These are phyloP conservation scores for Pangasius larnaudii DNA, from an alignment of 2,797 vertebrate species.

Conservation along the genomic window DNA sequence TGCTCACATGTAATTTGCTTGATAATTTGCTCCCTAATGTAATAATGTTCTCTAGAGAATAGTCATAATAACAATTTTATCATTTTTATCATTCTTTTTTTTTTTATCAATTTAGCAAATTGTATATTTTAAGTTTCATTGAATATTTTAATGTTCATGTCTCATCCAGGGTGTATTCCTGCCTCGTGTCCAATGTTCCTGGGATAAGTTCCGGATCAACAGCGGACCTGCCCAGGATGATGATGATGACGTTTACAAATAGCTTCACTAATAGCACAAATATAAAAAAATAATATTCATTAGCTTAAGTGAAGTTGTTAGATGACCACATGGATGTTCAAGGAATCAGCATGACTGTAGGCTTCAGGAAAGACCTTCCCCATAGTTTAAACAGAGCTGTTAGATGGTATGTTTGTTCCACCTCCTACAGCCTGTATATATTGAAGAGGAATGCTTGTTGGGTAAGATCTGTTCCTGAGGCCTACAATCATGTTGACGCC, in stretches of 20 bases:
- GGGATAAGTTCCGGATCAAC: neutral
- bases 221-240: neutral
- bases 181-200: neutral
- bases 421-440: neutral
- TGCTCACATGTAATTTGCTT: neutral
- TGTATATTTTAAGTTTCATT: neutral
- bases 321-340: neutral
- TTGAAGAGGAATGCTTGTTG: neutral
- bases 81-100: too few relatives aligned
- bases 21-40: neutral
- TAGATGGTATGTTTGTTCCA: neutral
- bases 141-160: neutral
- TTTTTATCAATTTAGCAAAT: neutral
- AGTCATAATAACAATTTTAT: neutral
- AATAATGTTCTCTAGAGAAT: neutral
- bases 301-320: neutral
- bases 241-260: neutral
- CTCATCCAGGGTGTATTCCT: neutral
- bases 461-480: neutral
- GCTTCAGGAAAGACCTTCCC: neutral
- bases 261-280: neutral
- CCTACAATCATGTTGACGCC: neutral
- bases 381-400: neutral
- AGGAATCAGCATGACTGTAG: neutral
- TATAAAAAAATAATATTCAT: neutral